These are phyloP conservation scores for Nyleta sp. DNA, from an alignment of 2,888 invertebrate species.

Conservation along the genomic window DNA sequence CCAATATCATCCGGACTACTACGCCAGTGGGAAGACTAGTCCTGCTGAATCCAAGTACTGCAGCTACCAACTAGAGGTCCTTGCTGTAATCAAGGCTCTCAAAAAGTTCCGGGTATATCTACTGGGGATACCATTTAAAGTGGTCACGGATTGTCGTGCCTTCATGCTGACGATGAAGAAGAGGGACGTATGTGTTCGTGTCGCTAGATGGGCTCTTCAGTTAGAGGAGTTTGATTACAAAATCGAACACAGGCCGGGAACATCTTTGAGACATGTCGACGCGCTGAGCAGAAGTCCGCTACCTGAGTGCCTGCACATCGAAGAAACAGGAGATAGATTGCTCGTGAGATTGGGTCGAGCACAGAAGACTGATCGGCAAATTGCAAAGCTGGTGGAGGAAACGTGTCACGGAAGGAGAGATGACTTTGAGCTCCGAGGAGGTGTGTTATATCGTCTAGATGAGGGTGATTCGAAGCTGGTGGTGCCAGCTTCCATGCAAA, in stretches of 20 bases:
- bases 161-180: not conserved
- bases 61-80: slow-evolving; percentile 2
- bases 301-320: not conserved
- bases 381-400: not conserved
- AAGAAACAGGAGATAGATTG: not conserved
- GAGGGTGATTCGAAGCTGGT: no score
- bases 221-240: not conserved
- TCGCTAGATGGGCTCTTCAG: not conserved
- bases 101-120: not conserved
- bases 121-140: not conserved
- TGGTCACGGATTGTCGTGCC: not conserved
- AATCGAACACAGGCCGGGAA: not conserved
- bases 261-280: not conserved
- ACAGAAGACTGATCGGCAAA: not conserved
- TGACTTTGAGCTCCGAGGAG: no score
- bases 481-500: no score
- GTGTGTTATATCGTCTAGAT: no score
- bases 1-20: not conserved
- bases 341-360: not conserved
- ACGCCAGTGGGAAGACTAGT: not conserved
- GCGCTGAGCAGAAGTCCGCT: not conserved
- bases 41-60: not conserved
- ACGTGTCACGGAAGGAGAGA: no score
- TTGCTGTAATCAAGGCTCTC: not conserved
- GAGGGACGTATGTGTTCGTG: not conserved